These are phyloP conservation scores for Tapera naevia DNA, from an alignment of 2,797 vertebrate species.

Conservation along the genomic window DNA sequence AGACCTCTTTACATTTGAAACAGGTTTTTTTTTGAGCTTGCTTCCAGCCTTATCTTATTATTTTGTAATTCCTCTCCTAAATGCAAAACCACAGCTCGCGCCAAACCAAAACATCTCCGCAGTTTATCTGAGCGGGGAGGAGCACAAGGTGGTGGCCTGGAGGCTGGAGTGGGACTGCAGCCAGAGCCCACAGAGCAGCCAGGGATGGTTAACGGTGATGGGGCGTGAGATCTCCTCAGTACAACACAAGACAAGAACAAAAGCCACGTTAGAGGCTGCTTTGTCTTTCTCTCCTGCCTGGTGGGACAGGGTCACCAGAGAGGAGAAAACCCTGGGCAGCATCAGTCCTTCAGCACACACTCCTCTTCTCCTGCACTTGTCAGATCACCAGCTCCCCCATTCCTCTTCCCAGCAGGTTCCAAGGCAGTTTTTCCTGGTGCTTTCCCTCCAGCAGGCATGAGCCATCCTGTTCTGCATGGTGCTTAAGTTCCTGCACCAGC, in stretches of 20 bases:
- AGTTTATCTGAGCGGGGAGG: neutral
- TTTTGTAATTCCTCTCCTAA: conserved; percentile 54
- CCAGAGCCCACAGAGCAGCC: neutral
- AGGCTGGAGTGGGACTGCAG: neutral
- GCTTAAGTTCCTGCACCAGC: neutral
- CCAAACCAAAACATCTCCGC: conserved; percentile 56
- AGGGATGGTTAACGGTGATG: neutral
- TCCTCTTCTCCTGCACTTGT: neutral
- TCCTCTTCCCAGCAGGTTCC: neutral
- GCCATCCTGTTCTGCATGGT: fast-evolving
- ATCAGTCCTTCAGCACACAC: neutral
- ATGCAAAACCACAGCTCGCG: conserved; percentile 27
- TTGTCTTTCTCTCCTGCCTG: neutral
- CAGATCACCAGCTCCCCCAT: fast-evolving
- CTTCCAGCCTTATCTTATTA: conserved; percentile 45
- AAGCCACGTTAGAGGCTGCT: fast-evolving
- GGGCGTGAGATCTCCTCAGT: neutral
- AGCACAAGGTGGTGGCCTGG: neutral
- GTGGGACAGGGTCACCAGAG: fast-evolving
- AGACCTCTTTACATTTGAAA: neutral
- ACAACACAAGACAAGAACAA: fast-evolving
- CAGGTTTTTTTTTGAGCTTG: neutral
- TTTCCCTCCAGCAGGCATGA: fast-evolving
- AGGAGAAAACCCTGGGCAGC: neutral
- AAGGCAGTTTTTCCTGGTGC: fast-evolving